Evolutionary conservation across 2,888 invertebrate species (phyloP).

Genomic region (Nudaria mundana): DNA sequence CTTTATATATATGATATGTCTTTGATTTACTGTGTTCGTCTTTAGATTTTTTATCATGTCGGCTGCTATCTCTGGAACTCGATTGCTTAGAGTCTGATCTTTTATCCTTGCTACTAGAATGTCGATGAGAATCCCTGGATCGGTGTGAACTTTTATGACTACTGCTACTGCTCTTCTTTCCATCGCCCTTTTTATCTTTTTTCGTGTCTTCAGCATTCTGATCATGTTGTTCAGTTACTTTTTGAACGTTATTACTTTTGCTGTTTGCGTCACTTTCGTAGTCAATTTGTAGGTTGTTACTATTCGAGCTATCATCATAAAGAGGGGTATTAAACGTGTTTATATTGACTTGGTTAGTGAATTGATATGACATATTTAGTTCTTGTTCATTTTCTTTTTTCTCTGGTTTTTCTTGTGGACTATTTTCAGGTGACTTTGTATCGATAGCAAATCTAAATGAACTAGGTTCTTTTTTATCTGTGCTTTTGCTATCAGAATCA

Average conservation of each 20-base stretch:
- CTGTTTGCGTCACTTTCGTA: conserved; percentile 75
- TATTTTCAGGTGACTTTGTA: conserved; percentile 54
- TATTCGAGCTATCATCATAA: conserved; percentile 74
- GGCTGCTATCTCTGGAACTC: conserved; percentile 59
- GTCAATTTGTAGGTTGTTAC: conserved; percentile 68
- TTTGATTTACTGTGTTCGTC: conserved; percentile 62
- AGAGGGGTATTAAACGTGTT: conserved; percentile 63
- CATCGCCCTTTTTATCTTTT: conserved; percentile 58
- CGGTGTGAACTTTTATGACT: conserved; percentile 64
- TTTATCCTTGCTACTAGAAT: conserved; percentile 67
- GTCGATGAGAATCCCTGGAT: conserved; percentile 65
- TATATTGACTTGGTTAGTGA: conserved; percentile 64
- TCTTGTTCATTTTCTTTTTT: conserved; percentile 57
- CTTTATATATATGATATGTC: conserved; percentile 56
- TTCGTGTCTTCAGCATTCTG: conserved; percentile 55
- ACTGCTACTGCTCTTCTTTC: conserved; percentile 54
- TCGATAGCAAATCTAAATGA: conserved; percentile 69
- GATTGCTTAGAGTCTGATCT: conserved; percentile 64
- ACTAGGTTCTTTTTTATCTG: conserved; percentile 59
- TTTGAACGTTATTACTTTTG: conserved; percentile 65
- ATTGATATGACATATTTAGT: conserved; percentile 55
- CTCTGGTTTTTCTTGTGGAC: conserved; percentile 45
- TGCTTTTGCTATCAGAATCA: conserved; percentile 48
- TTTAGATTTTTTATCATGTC: conserved; percentile 63
- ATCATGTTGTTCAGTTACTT: conserved; percentile 50